Evolutionary conservation across 1,140 invertebrate species (phyloP).

Genomic region (Ectropis grisescens): DNA sequence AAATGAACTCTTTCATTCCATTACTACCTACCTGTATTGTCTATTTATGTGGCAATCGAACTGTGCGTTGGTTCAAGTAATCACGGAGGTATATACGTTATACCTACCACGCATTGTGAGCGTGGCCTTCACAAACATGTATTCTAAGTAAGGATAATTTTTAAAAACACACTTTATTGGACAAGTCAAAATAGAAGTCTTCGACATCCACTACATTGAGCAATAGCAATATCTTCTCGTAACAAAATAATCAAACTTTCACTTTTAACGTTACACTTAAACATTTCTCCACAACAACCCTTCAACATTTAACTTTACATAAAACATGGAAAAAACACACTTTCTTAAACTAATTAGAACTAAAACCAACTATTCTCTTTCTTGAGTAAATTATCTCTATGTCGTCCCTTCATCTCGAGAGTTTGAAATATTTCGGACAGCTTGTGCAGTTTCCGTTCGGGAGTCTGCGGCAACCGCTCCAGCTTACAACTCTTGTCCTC

Average conservation of each 20-base stretch:
- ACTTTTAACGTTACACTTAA: conserved; percentile 13
- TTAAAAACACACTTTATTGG: too few relatives aligned
- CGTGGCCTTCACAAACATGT: too few relatives aligned
- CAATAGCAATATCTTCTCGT: conserved; percentile 34
- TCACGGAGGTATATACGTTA: too few relatives aligned
- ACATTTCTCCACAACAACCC: conserved; percentile 15
- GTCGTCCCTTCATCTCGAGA: conserved; percentile 44
- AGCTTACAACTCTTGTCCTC: conserved; percentile 32
- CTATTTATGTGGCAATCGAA: too few relatives aligned
- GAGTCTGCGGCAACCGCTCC: conserved; percentile 37
- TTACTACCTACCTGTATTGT: too few relatives aligned
- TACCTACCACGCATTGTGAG: too few relatives aligned
- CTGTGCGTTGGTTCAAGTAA: too few relatives aligned
- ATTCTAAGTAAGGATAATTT: too few relatives aligned
- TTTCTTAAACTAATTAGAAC: conserved; percentile 14
- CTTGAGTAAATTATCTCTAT: conserved; percentile 49
- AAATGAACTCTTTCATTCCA: too few relatives aligned
- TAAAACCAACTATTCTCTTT: conserved; percentile 65
- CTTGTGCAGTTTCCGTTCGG: conserved; percentile 39
- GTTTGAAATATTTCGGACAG: conserved; percentile 54
- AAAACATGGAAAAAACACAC: too few relatives aligned
- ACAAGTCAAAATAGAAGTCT: too few relatives aligned
- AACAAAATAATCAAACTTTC: conserved; percentile 28
- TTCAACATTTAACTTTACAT: background rate
- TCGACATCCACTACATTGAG: conserved; percentile 43